Percentiles rank a stretch among this genome's conserved stretches.
Evolutionary conservation across 2,888 invertebrate genomes (phyloP).

Genomic region (Morpho deidamia): DNA sequence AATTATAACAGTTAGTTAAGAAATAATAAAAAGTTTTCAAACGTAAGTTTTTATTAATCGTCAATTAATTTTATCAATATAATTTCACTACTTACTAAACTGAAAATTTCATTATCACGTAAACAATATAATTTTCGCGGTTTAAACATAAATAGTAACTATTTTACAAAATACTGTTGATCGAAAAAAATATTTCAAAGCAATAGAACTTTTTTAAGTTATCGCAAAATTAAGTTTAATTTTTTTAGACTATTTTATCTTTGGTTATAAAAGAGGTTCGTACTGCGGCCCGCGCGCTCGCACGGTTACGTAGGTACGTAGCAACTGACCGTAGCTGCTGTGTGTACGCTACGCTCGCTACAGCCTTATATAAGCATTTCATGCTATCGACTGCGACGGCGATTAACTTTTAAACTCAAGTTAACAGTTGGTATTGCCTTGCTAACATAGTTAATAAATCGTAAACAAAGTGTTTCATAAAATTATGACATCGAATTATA

Average conservation of each 20-base stretch:
- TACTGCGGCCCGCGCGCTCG: slow-evolving; percentile 39
- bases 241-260: slow-evolving; percentile 1
- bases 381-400: slow-evolving; percentile 37
- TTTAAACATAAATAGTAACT: background rate
- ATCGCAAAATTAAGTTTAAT: background rate
- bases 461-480: too few species aligned
- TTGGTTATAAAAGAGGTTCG: slow-evolving; percentile 16
- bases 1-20: too few species aligned
- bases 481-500: background rate
- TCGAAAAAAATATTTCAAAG: background rate
- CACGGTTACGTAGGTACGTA: slow-evolving; percentile 44
- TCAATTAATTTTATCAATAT: too few species aligned
- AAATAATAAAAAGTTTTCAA: too few species aligned
- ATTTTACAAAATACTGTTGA: background rate
- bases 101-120: background rate
- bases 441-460: too few species aligned
- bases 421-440: background rate
- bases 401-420: slow-evolving; percentile 34
- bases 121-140: background rate
- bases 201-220: background rate
- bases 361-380: slow-evolving; percentile 36
- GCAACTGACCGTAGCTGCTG: slow-evolving; percentile 50
- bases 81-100: background rate
- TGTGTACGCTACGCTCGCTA: slow-evolving; percentile 24
- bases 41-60: too few species aligned